phyloP scores from a whole-genome alignment of 2,797 vertebrate species.

The Australoheros facetus region DNA sequence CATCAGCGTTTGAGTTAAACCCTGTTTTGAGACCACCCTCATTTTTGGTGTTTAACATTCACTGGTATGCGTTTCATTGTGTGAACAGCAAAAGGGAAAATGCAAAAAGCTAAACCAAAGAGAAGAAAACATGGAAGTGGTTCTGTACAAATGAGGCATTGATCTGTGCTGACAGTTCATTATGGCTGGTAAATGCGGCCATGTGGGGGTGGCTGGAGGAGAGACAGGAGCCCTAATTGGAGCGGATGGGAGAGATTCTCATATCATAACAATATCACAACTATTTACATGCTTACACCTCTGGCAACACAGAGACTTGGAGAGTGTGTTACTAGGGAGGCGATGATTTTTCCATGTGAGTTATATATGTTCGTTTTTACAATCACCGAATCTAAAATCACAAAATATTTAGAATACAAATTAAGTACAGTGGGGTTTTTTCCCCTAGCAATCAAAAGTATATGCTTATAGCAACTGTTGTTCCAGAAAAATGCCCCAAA shows the following conservation, averaged over 20 bases:
- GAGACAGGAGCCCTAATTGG: slow-evolving; percentile 71
- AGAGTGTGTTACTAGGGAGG: slow-evolving; percentile 21
- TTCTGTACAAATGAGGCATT: slow-evolving; percentile 68
- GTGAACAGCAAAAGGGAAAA: slow-evolving; percentile 39
- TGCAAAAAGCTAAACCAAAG: slow-evolving; percentile 46
- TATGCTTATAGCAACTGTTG: neutral
- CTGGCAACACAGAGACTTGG: slow-evolving; percentile 39
- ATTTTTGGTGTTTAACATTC: slow-evolving; percentile 25
- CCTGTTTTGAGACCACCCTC: neutral
- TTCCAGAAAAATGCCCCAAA: neutral
- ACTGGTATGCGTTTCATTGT: slow-evolving; percentile 4
- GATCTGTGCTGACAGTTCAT: slow-evolving; percentile 77
- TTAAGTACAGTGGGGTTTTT: neutral
- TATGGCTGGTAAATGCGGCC: slow-evolving; percentile 72
- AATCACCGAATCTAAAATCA: neutral
- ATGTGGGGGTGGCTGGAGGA: slow-evolving; percentile 58
- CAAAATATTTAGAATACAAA: neutral
- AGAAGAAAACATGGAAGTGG: slow-evolving; percentile 49
- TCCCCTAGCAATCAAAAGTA: neutral
- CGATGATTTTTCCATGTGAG: slow-evolving; percentile 7
- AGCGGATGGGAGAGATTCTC: slow-evolving; percentile 69
- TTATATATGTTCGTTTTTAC: neutral
- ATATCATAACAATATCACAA: slow-evolving; percentile 68
- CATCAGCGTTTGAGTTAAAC: slow-evolving; percentile 4
- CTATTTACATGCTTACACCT: slow-evolving; percentile 63